Base-by-base conservation (phyloP, 2,888 invertebrate species). In the Anthoptus insignis region DNA sequence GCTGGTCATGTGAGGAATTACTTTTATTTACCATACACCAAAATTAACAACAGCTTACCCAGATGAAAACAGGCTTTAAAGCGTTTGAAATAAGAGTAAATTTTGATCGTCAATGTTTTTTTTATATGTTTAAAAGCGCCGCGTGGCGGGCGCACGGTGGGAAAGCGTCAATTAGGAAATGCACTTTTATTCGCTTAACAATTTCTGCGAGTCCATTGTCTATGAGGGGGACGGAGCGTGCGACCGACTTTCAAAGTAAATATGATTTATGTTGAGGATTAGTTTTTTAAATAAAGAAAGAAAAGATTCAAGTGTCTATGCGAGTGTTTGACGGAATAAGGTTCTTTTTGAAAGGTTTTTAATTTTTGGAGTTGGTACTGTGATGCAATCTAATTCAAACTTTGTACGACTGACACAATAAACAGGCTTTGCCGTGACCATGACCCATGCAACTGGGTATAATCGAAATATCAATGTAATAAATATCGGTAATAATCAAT, bases 101-200 rank as follows among this genome's bases (percentile, higher is more conserved):
- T 70, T 64, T 77, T 16, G 45, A 1, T 56, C 66, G 53, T n/a
- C 22, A 2, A 27, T 8, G 24, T 64, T 37, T 71, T 68, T 72
- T 76, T 54, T 69, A 80, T 81, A 81, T 81, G 77, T 78, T 78
- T 79, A 75, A 71, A 65, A 68, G 68, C 50, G 92, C 88, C 91
- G 88, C 91, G 91, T 91, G 91, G 73, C 91, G 73, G 88, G 84
- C 89, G 81, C 79, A 81, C 83, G 89, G 82, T 88, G 82, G 87
- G 89, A 89, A 87, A 78, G 81, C 76, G 76, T 80, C 90, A 91
- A 91, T 91, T 91, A 91, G 89, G 87, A 88, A 86, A 88, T 81
- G 89, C 88, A 87, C 86, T 89, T 86, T 83, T 81, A 83, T 85
- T 86, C 80, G 82, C 76, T 75, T 71, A 79, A 81, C 80, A 80